These are phyloP conservation scores for Coturnix japonica DNA, from an alignment of 2,113 vertebrate species.

Conservation along the genomic window DNA sequence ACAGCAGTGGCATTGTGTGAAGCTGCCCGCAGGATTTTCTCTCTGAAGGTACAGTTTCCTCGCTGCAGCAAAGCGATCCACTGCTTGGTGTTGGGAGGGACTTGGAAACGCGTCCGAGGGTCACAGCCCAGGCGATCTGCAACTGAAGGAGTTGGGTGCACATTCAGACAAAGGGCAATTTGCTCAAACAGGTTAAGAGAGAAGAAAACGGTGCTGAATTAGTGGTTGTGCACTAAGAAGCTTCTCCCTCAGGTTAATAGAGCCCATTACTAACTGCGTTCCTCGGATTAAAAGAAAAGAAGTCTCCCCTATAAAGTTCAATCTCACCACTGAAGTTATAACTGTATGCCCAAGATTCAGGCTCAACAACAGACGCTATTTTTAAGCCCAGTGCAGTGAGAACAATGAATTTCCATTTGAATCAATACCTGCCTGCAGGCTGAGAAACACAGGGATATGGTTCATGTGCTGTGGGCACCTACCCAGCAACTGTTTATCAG, in stretches of 20 bases:
- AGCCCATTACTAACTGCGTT: background rate
- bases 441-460: conserved; percentile 38
- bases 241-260: background rate
- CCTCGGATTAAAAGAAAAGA: background rate
- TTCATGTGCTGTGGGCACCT: background rate
- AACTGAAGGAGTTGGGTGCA: conserved; percentile 73
- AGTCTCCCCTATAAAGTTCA: background rate
- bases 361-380: conserved; percentile 40
- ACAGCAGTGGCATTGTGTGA: conserved; percentile 93
- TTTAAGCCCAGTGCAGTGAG: conserved; percentile 50
- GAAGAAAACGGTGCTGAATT: background rate
- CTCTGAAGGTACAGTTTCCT: conserved; percentile 96
- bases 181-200: background rate
- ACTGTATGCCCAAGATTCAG: background rate
- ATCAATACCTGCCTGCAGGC: conserved; percentile 56
- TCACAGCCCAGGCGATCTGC: conserved; percentile 94
- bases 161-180: background rate
- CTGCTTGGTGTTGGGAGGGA: conserved; percentile 89
- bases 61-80: conserved; percentile 96
- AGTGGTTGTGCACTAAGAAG: background rate
- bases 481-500: conserved; percentile 38
- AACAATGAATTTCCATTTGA: conserved; percentile 55
- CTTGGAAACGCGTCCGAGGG: conserved; percentile 89
- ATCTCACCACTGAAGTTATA: background rate
- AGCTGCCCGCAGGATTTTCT: conserved; percentile 94